Percentiles rank a stretch among this genome's conserved stretches.
Conservation (phyloP, 2,113 vertebrate genomes). For the Tetrax tetrax region DNA sequence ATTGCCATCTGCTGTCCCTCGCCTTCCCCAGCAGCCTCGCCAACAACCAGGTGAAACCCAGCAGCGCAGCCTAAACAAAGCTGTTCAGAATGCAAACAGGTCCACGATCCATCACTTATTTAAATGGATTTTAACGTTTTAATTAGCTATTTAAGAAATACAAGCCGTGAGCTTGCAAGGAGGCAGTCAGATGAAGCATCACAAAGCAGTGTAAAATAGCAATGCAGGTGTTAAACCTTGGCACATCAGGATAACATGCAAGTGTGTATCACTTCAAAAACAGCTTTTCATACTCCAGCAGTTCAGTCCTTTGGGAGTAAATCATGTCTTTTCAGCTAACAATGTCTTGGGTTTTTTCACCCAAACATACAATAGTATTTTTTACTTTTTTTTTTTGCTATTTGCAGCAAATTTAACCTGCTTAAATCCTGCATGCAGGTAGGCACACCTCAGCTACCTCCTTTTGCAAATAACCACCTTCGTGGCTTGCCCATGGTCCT, state of each 20-base stretch:
- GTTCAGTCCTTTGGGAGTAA: background rate
- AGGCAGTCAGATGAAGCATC: background rate
- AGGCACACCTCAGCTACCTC: background rate
- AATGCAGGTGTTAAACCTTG: background rate
- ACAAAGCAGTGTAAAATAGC: background rate
- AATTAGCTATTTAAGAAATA: background rate
- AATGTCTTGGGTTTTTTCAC: background rate
- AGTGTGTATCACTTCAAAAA: rapidly evolving
- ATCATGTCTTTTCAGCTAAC: background rate
- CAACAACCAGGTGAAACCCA: background rate
- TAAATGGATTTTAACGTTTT: background rate
- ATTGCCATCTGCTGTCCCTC: conserved; percentile 71
- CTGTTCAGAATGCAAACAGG: background rate
- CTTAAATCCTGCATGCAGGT: background rate
- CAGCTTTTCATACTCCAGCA: background rate
- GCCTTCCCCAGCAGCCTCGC: background rate
- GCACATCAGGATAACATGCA: rapidly evolving
- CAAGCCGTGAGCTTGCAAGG: background rate
- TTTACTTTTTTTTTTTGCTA: background rate
- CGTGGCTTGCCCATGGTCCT: rapidly evolving
- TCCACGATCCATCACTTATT: background rate
- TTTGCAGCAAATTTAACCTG: background rate
- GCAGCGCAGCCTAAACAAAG: background rate
- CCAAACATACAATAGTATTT: rapidly evolving
- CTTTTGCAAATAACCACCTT: background rate